Percentiles rank a stretch among this genome's conserved stretches.
Conservation (phyloP, 1,140 invertebrate species). For the Bombus waltoni region DNA sequence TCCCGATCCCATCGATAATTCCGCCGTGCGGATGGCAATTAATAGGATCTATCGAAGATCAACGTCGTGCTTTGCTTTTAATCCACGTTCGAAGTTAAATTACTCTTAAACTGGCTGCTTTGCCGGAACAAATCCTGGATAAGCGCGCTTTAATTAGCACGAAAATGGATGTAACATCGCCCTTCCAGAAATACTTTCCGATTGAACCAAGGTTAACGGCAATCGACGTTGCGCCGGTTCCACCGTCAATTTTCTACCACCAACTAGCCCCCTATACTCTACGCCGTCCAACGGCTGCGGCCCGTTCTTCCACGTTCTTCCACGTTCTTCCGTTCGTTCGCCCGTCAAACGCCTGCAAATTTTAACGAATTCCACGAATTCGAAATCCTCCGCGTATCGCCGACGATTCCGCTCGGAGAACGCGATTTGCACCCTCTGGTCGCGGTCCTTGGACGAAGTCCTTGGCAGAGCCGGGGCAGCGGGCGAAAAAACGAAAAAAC, state of each 20-base stretch:
- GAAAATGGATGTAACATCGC: conserved; percentile 27
- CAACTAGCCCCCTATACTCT: conserved; percentile 12
- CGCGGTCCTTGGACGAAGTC: too few relatives aligned
- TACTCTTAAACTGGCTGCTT: conserved; percentile 43
- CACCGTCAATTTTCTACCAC: conserved; percentile 35
- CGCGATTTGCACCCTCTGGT: too few relatives aligned
- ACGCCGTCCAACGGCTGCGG: neutral
- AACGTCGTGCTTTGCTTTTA: conserved; percentile 47
- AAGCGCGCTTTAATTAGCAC: conserved; percentile 58
- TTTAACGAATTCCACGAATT: neutral
- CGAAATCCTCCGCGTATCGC: too few relatives aligned
- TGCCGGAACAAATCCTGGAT: conserved; percentile 32
- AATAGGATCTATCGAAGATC: conserved; percentile 54
- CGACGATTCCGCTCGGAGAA: neutral
- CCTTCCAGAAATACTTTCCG: conserved; percentile 54
- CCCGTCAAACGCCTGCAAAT: neutral
- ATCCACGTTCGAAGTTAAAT: conserved; percentile 55
- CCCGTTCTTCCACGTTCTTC: too few relatives aligned
- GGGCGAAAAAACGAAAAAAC: too few relatives aligned
- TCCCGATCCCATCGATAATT: conserved; percentile 49
- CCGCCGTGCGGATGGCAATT: conserved; percentile 48
- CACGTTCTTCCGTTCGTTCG: neutral
- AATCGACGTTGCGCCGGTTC: conserved; percentile 20
- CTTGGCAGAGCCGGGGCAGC: too few relatives aligned
- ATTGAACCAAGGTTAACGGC: conserved; percentile 57